Percentiles rank a stretch among this genome's conserved stretches.
phyloP scores from a whole-genome alignment of 2,113 vertebrate genomes.

The Lasiurus cinereus region DNA sequence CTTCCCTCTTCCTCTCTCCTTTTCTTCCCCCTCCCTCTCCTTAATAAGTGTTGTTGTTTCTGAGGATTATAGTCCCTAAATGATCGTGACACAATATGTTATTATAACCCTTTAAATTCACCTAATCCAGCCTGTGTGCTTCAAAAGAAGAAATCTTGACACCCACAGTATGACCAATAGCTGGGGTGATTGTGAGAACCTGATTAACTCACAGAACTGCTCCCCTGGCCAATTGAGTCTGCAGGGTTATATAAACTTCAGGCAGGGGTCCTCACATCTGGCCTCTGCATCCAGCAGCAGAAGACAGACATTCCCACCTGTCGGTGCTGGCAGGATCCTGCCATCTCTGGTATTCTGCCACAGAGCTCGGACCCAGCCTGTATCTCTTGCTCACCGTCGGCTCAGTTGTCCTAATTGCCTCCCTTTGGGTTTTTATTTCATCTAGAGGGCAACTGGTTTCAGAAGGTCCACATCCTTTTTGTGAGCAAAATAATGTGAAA shows the following conservation, averaged over 20 bases:
- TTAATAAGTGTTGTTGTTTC: not conserved
- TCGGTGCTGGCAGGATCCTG: fast-evolving
- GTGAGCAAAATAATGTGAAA: constrained; percentile 60
- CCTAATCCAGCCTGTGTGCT: not conserved
- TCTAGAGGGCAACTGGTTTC: constrained; percentile 19
- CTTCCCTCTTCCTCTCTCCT: not conserved
- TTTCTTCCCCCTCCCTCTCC: fast-evolving
- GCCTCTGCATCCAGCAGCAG: not conserved
- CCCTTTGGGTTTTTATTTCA: constrained; percentile 58
- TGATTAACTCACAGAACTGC: too few species aligned
- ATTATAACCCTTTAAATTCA: not conserved
- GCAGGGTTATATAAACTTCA: fast-evolving
- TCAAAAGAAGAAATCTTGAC: not conserved
- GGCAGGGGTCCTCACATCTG: fast-evolving
- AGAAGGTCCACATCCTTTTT: constrained; percentile 42
- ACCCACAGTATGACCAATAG: not conserved
- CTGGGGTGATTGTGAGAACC: not conserved
- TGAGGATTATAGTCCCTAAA: not conserved
- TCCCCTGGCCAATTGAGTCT: fast-evolving
- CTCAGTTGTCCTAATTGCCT: not conserved
- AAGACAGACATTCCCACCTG: not conserved
- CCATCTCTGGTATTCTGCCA: not conserved
- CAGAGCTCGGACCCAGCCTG: not conserved
- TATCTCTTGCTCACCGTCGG: not conserved
- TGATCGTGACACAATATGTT: not conserved